phyloP scores from a whole-genome alignment of 2,113 vertebrate genomes.

The Sminthopsis crassicaudata region DNA sequence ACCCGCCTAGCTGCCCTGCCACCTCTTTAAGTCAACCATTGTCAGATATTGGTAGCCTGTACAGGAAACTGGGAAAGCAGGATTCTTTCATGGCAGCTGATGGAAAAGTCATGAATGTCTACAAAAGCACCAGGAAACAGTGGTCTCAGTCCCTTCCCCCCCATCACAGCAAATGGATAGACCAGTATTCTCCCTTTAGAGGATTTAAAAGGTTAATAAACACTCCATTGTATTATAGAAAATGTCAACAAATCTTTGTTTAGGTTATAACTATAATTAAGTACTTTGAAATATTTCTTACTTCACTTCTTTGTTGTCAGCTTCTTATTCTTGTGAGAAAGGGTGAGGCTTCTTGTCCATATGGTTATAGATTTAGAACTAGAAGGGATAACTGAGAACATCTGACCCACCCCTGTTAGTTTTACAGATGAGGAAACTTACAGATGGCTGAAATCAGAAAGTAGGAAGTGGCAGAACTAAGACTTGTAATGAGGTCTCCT shows the following conservation, averaged over 20 bases:
- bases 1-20: background rate
- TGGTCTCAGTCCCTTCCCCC: background rate
- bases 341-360: background rate
- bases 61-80: too few species aligned
- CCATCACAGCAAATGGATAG: background rate
- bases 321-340: background rate
- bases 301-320: background rate
- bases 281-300: background rate
- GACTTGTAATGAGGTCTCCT: background rate
- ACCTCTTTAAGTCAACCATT: background rate
- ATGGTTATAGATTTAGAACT: background rate
- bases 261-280: background rate
- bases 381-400: background rate
- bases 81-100: background rate
- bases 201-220: background rate
- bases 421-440: background rate
- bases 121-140: background rate
- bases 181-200: background rate
- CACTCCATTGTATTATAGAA: background rate
- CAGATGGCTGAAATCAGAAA: background rate
- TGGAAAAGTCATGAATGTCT: background rate
- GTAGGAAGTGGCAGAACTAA: background rate
- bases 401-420: background rate
- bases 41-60: background rate
- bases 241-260: background rate